Evolutionary conservation across 2,797 vertebrate genomes (phyloP), one percentile per base, ranked within the genome.

Genomic region (Cetoscarus ocellatus): DNA sequence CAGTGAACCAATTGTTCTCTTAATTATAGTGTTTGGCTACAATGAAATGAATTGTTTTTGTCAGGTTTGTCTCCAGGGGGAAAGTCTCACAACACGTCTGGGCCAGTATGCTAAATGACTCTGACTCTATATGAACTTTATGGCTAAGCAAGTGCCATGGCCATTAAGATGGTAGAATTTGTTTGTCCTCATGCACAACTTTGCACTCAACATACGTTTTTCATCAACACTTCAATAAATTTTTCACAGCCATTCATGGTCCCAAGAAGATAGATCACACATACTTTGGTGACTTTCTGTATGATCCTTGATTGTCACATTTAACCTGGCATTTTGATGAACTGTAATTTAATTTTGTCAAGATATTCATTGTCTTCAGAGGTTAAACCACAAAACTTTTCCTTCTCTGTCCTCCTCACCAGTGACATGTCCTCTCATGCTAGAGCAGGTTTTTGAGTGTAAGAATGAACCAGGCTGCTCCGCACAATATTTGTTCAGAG

Each of bases 21-120:
- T 92, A 91, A 91, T 90, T 88, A 88, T 71, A 89, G 88, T 91
- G 86, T 91, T 91, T 88, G 73, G 75, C 67, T 86, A 81, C 80
- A 78, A 79, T 83, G 79, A 83, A 77, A 83, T 84, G 60, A 78
- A 84, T 80, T 82, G 60, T 71, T 83, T 92, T 79, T 86, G 75
- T 85, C 82, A 81, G 70, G 70, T 83, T 80, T 79, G 70, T 75
- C 54, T 59, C 82, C 66, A 63, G 54, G 53, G 38, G 40, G 78
- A 73, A 0, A 14, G 42, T 57, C 70, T 70, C 50, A 69, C 47
- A 49, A 11, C 35, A 53, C 55, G 52, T 38, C 65, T 49, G 11
- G 8, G 55, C 55, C 54, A 49, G 18, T 73, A 50, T 72, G 34
- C 69, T 61, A 59, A 62, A 75, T 53, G 67, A 63, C 57, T 54